Evolutionary conservation across 2,797 vertebrate genomes (phyloP), one percentile per base, ranked within the genome.

Genomic region (Pyrocephalus nanus): DNA sequence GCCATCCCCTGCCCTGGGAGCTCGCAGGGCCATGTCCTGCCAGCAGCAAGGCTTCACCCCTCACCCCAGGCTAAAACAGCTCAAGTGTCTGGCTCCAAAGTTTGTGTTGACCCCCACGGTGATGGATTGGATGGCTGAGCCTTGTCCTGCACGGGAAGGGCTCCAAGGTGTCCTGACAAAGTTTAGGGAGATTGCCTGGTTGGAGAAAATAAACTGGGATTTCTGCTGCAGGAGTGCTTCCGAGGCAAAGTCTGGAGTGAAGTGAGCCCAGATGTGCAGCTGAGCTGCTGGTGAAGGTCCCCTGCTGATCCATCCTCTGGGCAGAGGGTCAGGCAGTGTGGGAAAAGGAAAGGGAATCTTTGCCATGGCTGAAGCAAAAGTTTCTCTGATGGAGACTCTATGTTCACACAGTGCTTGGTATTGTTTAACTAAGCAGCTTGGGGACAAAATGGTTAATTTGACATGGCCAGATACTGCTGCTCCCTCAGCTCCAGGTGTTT

Each of bases 401-500:
- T 66, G 14, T 69, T 75, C 60, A 15, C 40, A 18, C 2, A 2
- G 22, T 15, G 8, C 32, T 73, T 60, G 43, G 9, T 29, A 5
- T 34, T 45, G 38, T 34, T 90, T 70, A 66, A 50, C 58, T 62
- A 42, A 55, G 23, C 30, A 80, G 3, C 8, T 27, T 48, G 58
- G 6, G 4, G 2, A 43, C 32, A 32, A 75, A 92, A 34, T 11
- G 36, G 51, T 94, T 90, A 91, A 92, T 81, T 40, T 50, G 55
- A 26, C 1, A 0, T 65, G 73, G 8, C 48, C 62, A 72, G 88
- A 77, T 64, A 53, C 42, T 48, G n/a, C 34, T 83, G 2, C 47
- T 86, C 42, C 30, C 18, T 77, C 40, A 71, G 69, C 72, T 94
- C 25, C 34, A 38, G 34, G 85, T 91, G 79, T 96, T 62, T 45